phyloP scores from a whole-genome alignment of 2,113 vertebrate species.

The Orycteropus afer region DNA sequence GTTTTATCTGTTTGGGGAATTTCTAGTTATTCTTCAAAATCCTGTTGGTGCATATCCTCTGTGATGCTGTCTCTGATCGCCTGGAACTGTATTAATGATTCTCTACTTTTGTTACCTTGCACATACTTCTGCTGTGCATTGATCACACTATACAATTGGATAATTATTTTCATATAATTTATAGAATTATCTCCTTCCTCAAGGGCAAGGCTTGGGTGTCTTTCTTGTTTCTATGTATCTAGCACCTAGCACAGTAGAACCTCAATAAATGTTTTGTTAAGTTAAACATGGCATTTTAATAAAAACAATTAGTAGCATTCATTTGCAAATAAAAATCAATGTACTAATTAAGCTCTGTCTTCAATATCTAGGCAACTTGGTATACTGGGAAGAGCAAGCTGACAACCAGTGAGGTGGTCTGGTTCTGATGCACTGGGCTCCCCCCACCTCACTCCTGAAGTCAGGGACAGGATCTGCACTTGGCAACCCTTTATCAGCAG shows the following conservation, averaged over 20 bases:
- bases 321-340: background rate
- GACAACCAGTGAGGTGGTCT: background rate
- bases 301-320: background rate
- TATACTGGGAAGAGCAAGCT: background rate
- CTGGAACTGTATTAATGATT: background rate
- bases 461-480: background rate
- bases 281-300: background rate
- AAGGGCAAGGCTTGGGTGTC: background rate
- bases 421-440: background rate
- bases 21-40: background rate
- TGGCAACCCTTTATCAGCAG: background rate
- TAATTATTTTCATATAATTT: background rate
- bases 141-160: background rate
- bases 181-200: background rate
- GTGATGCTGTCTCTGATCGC: background rate
- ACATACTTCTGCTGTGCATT: background rate
- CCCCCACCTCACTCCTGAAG: background rate
- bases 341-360: background rate
- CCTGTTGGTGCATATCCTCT: background rate
- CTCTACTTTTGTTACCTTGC: background rate
- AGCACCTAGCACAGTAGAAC: background rate
- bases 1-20: slow-evolving; percentile 10
- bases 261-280: background rate
- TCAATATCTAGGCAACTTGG: background rate
- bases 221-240: background rate